These are phyloP conservation scores for Falco peregrinus DNA, from an alignment of 2,797 vertebrate genomes.

Conservation along the genomic window DNA sequence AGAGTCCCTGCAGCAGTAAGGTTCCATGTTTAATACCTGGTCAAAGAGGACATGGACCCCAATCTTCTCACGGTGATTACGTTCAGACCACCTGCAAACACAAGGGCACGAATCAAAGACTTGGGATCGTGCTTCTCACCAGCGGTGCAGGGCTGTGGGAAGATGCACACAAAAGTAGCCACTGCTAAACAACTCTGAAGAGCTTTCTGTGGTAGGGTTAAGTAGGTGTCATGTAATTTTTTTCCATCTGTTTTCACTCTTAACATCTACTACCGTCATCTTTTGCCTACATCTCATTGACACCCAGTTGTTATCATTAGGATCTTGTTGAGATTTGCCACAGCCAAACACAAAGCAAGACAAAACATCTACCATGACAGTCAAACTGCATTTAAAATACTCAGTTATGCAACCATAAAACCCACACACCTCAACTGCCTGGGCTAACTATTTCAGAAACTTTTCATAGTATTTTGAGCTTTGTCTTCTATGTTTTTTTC, in stretches of 20 bases:
- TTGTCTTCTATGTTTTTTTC: not conserved
- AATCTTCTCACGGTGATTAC: slow-evolving; percentile 99
- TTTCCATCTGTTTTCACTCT: not conserved
- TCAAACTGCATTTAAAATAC: not conserved
- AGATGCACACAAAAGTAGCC: not conserved
- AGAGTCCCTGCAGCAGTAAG: slow-evolving; percentile 95
- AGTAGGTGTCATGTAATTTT: not conserved
- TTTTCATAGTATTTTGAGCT: not conserved
- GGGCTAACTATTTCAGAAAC: not conserved
- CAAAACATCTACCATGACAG: not conserved
- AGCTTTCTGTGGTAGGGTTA: not conserved
- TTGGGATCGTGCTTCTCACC: not conserved
- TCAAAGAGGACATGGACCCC: slow-evolving; percentile 98
- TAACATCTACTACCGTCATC: not conserved
- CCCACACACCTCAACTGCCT: not conserved
- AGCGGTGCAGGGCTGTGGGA: not conserved
- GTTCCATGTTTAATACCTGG: slow-evolving; percentile 98
- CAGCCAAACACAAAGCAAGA: not conserved
- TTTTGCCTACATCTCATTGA: too few relatives aligned
- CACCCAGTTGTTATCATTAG: not conserved
- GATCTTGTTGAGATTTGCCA: not conserved
- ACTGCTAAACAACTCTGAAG: not conserved
- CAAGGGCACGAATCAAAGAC: slow-evolving; percentile 13
- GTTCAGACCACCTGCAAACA: slow-evolving; percentile 93
- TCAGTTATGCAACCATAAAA: not conserved